These are phyloP conservation scores for Xestia ashworthii DNA, from an alignment of 2,888 invertebrate species.

Conservation along the genomic window DNA sequence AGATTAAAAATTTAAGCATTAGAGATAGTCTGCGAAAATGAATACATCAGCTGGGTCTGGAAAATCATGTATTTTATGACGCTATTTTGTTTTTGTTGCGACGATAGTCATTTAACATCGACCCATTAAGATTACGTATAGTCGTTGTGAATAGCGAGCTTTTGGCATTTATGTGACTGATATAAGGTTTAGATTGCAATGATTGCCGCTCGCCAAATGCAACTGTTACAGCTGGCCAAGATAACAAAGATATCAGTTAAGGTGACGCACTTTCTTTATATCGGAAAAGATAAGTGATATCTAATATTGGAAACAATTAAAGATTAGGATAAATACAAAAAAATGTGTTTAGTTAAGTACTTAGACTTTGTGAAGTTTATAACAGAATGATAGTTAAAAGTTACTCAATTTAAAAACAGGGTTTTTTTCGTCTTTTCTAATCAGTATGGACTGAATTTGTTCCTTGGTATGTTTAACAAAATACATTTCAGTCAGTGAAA, in stretches of 20 bases:
- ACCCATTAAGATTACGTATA: neutral
- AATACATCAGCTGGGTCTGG: neutral
- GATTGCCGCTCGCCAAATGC: neutral
- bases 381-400: neutral
- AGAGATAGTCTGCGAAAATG: neutral
- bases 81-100: neutral
- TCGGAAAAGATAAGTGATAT: constrained; percentile 38
- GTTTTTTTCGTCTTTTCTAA: neutral
- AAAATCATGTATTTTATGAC: constrained; percentile 7
- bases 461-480: constrained; percentile 7
- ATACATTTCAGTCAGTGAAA: neutral
- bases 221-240: neutral
- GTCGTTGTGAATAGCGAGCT: neutral
- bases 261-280: constrained; percentile 2
- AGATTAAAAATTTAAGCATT: neutral
- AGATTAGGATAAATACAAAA: constrained; percentile 24
- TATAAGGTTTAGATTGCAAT: constrained; percentile 32
- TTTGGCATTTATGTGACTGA: neutral
- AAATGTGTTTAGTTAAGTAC: constrained; percentile 7
- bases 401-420: neutral
- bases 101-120: neutral
- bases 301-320: constrained; percentile 32
- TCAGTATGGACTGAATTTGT: neutral
- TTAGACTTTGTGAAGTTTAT: neutral
- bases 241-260: constrained; percentile 35